These are phyloP conservation scores for Leptopilina clavipes DNA, from an alignment of 1,140 invertebrate genomes.

Conservation along the genomic window DNA sequence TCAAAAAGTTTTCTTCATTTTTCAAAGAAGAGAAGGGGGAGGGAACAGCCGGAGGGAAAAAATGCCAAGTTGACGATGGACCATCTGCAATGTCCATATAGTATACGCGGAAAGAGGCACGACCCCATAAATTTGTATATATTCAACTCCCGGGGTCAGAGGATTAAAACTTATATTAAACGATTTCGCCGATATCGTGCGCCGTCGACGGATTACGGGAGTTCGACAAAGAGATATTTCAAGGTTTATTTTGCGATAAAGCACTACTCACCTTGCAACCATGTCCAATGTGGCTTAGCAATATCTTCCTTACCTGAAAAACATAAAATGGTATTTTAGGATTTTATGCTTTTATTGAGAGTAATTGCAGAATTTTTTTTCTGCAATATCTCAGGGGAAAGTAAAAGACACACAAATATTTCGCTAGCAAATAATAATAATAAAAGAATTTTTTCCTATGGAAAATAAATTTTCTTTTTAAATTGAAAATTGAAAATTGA, in stretches of 20 bases:
- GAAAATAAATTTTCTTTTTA: too few relatives aligned
- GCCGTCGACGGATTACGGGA: conserved; percentile 49
- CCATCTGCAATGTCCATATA: conserved; percentile 55
- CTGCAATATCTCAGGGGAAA: too few relatives aligned
- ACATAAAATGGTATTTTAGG: conserved; percentile 48
- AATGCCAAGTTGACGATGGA: conserved; percentile 50
- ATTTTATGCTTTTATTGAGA: conserved; percentile 18
- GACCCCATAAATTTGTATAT: conserved; percentile 49
- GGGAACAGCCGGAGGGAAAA: background rate
- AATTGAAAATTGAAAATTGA: too few relatives aligned
- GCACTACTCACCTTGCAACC: conserved; percentile 74
- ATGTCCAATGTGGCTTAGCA: conserved; percentile 74
- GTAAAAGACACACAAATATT: too few relatives aligned
- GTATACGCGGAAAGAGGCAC: conserved; percentile 22
- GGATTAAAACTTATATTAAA: conserved; percentile 63
- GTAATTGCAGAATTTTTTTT: background rate
- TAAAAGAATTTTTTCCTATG: too few relatives aligned
- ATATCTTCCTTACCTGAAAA: conserved; percentile 75
- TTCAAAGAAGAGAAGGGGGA: background rate
- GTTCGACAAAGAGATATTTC: conserved; percentile 40
- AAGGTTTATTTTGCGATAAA: conserved; percentile 60
- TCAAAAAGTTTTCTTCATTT: conserved; percentile 38
- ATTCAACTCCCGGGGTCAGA: conserved; percentile 55
- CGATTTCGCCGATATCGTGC: conserved; percentile 54
- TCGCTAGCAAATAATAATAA: too few relatives aligned